phyloP scores from a whole-genome alignment of 2,113 vertebrate genomes.

The Chaenogobius annularis region DNA sequence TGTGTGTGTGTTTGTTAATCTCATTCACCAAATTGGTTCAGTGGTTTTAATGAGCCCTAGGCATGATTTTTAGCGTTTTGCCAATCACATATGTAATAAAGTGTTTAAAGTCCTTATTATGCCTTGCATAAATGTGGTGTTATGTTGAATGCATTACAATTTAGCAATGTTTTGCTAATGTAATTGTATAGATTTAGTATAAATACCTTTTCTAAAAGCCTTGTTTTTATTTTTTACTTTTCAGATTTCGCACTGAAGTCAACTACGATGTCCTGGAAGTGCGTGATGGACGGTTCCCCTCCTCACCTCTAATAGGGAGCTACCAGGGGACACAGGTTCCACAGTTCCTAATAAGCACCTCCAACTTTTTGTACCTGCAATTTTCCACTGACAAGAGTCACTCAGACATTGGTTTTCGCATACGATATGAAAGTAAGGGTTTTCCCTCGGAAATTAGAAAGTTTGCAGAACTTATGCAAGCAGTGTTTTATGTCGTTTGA shows the following conservation, averaged over 20 bases:
- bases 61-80: background rate
- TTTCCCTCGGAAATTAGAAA: background rate
- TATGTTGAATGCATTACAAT: background rate
- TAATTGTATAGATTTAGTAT: background rate
- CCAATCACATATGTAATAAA: background rate
- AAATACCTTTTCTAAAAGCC: background rate
- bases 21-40: background rate
- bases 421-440: conserved; percentile 94
- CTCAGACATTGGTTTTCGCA: conserved; percentile 95
- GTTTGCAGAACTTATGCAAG: background rate
- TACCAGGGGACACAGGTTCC: conserved; percentile 98
- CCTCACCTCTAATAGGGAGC: conserved; percentile 89
- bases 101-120: background rate
- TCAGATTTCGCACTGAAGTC: conserved; percentile 95
- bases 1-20: background rate
- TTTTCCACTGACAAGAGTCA: conserved; percentile 99
- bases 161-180: background rate
- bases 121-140: background rate
- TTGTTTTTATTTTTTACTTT: background rate
- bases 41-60: background rate
- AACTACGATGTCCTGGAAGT: conserved; percentile 97
- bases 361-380: conserved; percentile 92
- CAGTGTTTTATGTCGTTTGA: conserved; percentile 13
- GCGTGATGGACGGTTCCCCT: conserved; percentile 90
- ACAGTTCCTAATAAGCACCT: conserved; percentile 98